Percentiles rank a stretch among this genome's conserved stretches.
Evolutionary conservation across 2,888 invertebrate genomes (phyloP).

Genomic region (Entomobrya multifasciata): DNA sequence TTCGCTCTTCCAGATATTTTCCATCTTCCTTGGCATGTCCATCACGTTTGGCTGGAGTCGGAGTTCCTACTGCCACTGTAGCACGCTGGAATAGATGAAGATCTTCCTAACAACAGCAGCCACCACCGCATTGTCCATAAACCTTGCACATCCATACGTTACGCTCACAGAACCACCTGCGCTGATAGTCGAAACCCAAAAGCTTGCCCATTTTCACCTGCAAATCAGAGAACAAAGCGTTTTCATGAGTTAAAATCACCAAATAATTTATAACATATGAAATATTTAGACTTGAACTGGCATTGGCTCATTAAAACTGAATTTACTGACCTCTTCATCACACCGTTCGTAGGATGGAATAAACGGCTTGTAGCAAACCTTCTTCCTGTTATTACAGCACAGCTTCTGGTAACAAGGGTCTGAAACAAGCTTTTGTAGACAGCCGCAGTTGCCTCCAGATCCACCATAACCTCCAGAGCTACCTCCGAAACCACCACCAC

Average conservation of each 20-base stretch:
- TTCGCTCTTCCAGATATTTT: background rate
- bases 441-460: slow-evolving; percentile 32
- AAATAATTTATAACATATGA: too few species aligned
- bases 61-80: background rate
- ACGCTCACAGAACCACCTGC: slow-evolving; percentile 79
- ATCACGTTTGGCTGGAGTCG: too few species aligned
- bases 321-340: slow-evolving; percentile 63
- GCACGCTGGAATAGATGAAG: background rate
- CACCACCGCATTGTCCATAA: slow-evolving; percentile 79
- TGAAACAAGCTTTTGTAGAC: slow-evolving; percentile 56
- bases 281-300: too few species aligned
- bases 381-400: slow-evolving; percentile 76
- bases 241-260: background rate
- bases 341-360: slow-evolving; percentile 74
- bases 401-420: slow-evolving; percentile 79
- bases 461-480: background rate
- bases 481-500: slow-evolving; percentile 24
- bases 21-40: background rate
- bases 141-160: slow-evolving; percentile 79
- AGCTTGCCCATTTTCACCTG: slow-evolving; percentile 79
- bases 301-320: too few species aligned
- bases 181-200: slow-evolving; percentile 78
- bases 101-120: slow-evolving; percentile 43
- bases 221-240: slow-evolving; percentile 14
- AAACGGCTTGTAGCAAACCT: slow-evolving; percentile 75